Evolutionary conservation across 2,888 invertebrate genomes (phyloP), one percentile per base, ranked within the genome.

Genomic region (Eucera pruinosa): DNA sequence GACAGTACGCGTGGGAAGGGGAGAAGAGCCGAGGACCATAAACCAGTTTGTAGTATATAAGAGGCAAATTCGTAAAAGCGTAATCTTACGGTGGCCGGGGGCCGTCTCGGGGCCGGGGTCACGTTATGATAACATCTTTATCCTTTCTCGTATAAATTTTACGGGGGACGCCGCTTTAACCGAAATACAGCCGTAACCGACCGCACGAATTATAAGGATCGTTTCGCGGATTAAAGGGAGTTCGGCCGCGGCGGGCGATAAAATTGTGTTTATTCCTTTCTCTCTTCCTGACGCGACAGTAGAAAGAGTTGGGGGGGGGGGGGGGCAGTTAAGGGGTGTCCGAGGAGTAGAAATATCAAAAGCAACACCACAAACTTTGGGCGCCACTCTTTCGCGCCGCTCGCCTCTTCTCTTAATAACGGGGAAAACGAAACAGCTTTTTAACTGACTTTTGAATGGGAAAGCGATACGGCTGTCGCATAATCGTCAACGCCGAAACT

Each of bases 71-170:
- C 89, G 86, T 87, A 89, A 89, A 88, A 88, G 84, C 80, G 88
- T 90, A 89, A 89, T 90, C 89, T 88, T 87, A 86, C 86, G 83
- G 82, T 81, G 82, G 78, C 75, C 81, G 82, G 75, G 45, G 61
- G 75, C 77, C 54, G 71, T 41, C 62, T 64, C 62, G 45, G 50
- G n/a, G 62, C 30, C 68, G 69, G 74, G 84, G 84, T 84, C 82
- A 84, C 81, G 84, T 80, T 81, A 83, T 83, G 90, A 90, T 90
- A 90, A 90, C 90, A 90, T 90, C 90, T 90, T 90, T 89, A 90
- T 90, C 86, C 87, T 88, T 89, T 87, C 87, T 86, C 89, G 87
- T 89, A 90, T 90, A 90, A 89, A 86, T 89, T 90, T 90, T 89
- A 89, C 87, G 89, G 86, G 72, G 71, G 83, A 86, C 82, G 85